Conservation (phyloP, 2,113 vertebrate species). For the Chiloscyllium plagiosum region DNA sequence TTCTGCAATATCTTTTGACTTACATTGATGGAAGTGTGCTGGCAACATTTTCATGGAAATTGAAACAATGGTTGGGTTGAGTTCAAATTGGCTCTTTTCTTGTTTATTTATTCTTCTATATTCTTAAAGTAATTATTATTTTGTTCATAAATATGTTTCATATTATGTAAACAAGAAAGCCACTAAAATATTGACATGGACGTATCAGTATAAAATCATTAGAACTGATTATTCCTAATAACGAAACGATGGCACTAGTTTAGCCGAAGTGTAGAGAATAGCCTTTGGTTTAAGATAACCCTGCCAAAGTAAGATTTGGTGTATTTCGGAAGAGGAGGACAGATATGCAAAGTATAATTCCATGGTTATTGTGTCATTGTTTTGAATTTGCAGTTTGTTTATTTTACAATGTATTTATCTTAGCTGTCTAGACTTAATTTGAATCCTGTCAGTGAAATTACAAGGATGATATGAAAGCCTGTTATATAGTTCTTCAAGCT, state of each 20-base stretch:
- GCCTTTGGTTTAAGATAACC: neutral
- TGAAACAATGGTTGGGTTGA: neutral
- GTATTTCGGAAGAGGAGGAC: neutral
- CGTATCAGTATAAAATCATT: neutral
- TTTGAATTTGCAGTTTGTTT: neutral
- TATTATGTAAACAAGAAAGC: neutral
- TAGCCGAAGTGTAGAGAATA: neutral
- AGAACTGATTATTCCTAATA: neutral
- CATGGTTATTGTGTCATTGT: neutral
- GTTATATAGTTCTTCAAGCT: neutral
- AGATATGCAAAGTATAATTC: neutral
- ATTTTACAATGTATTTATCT: neutral
- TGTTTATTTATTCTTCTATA: neutral
- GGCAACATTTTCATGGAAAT: neutral
- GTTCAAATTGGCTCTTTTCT: neutral
- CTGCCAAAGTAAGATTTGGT: neutral
- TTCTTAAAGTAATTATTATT: neutral
- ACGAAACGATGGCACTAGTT: neutral
- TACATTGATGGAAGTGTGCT: too few species aligned
- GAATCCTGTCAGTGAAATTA: neutral
- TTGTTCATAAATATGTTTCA: neutral
- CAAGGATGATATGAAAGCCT: neutral
- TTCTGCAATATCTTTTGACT: too few species aligned
- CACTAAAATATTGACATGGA: neutral
- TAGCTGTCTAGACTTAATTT: neutral